Percentiles rank a stretch among this genome's conserved stretches.
phyloP scores from a whole-genome alignment of 1,140 invertebrate species.

The Armadillidium nasatum region DNA sequence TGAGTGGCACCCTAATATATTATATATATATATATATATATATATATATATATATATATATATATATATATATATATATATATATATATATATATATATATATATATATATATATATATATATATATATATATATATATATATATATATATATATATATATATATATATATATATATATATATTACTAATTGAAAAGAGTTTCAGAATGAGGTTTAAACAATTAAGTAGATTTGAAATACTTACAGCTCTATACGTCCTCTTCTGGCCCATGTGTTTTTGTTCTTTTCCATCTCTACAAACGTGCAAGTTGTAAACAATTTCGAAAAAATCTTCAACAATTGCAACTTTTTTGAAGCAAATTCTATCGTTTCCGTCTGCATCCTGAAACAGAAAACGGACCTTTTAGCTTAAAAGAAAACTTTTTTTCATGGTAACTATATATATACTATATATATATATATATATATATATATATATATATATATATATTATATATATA shows the following conservation, averaged over 20 bases:
- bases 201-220: not conserved
- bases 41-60: not conserved
- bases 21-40: no score
- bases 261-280: conserved; percentile 90
- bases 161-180: not conserved
- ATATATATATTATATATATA: conserved; percentile 14
- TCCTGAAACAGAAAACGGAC: conserved; percentile 46
- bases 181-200: not conserved
- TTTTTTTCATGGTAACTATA: no score
- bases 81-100: conserved; percentile 11
- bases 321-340: conserved; percentile 96
- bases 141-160: not conserved
- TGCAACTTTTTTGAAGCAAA: conserved; percentile 78
- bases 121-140: conserved; percentile 17
- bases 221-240: conserved; percentile 48
- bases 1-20: no score
- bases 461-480: not conserved
- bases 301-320: conserved; percentile 69
- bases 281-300: conserved; percentile 62
- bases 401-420: no score
- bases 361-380: conserved; percentile 53
- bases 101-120: conserved; percentile 20
- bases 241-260: conserved; percentile 89
- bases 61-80: conserved; percentile 26
- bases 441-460: no score